Percentiles rank a stretch among this genome's conserved stretches.
Evolutionary conservation across 1,140 invertebrate species (phyloP).

Genomic region (Drosophila bocqueti): DNA sequence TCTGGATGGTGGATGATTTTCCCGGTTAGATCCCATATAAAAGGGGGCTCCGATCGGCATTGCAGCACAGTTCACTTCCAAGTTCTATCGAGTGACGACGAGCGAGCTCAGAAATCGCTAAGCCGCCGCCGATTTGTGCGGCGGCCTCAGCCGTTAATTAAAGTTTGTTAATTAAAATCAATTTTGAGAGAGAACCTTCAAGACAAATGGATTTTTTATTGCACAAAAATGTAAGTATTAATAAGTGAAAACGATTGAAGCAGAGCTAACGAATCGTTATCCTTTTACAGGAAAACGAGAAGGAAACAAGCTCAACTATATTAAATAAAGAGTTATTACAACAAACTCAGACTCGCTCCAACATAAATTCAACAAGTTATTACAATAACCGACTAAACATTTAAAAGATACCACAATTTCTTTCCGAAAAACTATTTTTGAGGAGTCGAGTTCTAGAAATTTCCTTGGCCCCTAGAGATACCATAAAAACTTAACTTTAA

Average conservation of each 20-base stretch:
- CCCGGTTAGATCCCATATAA: conserved; percentile 48
- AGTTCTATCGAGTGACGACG: conserved; percentile 49
- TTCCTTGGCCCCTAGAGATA: not conserved
- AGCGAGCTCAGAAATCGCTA: conserved; percentile 12
- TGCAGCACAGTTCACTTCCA: conserved; percentile 53
- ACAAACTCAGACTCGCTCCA: not conserved
- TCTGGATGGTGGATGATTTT: conserved; percentile 62
- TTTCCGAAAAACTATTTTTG: not conserved
- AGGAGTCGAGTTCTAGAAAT: not conserved
- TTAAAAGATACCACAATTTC: not conserved
- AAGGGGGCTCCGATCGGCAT: conserved; percentile 51
- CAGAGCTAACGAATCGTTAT: not conserved
- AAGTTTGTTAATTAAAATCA: conserved; percentile 28
- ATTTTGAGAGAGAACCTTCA: not conserved
- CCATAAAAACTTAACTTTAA: not conserved
- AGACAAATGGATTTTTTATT: not conserved
- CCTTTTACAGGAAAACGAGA: conserved; percentile 5
- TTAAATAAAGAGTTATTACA: not conserved
- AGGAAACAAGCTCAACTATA: not conserved
- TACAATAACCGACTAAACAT: not conserved
- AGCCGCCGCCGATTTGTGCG: conserved; percentile 58
- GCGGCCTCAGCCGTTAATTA: conserved; percentile 41
- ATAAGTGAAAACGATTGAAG: not conserved
- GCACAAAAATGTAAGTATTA: conserved; percentile 20
- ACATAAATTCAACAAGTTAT: conserved; percentile 3